Evolutionary conservation across 1,140 invertebrate genomes (phyloP).

Genomic region (Andricus grossulariae): DNA sequence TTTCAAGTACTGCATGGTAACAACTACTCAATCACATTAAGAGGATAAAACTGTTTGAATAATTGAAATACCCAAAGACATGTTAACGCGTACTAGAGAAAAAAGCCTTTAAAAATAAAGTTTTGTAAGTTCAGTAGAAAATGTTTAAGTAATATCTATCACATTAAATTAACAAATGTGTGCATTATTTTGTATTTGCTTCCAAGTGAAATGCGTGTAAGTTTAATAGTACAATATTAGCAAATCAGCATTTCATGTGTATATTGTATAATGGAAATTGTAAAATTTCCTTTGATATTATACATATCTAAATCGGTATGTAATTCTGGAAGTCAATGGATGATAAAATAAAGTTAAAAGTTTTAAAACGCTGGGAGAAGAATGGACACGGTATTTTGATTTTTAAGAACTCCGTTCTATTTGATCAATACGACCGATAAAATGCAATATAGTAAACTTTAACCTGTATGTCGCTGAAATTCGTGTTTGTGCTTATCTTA

Average conservation of each 20-base stretch:
- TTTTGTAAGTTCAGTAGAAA: background rate
- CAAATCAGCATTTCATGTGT: constrained; percentile 10
- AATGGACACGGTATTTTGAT: constrained; percentile 15
- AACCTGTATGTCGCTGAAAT: background rate
- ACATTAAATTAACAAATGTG: background rate
- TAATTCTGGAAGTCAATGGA: constrained; percentile 2
- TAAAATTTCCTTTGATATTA: background rate
- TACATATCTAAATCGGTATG: constrained; percentile 2
- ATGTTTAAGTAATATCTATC: background rate
- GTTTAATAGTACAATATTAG: constrained; percentile 1
- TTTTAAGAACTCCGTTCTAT: background rate
- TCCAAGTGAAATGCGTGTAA: background rate
- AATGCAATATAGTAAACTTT: background rate
- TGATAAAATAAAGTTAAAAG: background rate
- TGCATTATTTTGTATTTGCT: background rate
- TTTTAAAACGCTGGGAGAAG: constrained; percentile 6
- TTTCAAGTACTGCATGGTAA: no score
- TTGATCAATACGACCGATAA: background rate
- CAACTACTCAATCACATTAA: no score
- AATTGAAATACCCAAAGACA: no score
- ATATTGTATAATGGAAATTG: constrained; percentile 3
- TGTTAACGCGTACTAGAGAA: no score
- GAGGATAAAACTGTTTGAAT: no score
- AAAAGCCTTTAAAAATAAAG: no score
- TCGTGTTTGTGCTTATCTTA: constrained; percentile 11